Conservation (phyloP, 2,888 invertebrate genomes). For the Cynaeus angustus region DNA sequence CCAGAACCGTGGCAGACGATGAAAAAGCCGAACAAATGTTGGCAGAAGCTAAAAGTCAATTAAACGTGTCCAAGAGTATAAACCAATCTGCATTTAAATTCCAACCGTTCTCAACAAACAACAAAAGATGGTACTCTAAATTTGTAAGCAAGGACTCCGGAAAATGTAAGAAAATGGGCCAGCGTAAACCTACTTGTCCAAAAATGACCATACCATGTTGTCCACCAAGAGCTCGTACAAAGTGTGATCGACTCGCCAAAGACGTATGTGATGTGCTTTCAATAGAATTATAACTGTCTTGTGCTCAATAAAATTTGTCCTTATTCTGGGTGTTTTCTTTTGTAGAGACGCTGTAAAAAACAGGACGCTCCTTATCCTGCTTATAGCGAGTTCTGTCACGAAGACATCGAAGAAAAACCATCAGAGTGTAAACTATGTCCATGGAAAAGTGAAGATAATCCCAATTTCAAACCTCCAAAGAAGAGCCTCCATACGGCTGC, state of each 20-base stretch:
- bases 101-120: constrained; percentile 17
- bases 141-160: constrained; percentile 21
- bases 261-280: constrained; percentile 45
- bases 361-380: constrained; percentile 61
- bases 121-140: constrained; percentile 21
- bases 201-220: constrained; percentile 26
- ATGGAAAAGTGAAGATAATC: constrained; percentile 58
- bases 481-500: constrained; percentile 53
- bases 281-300: constrained; percentile 39
- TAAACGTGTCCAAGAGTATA: background rate
- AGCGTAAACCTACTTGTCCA: constrained; percentile 16
- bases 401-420: constrained; percentile 55
- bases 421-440: constrained; percentile 61
- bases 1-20: constrained; percentile 67
- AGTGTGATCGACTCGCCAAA: constrained; percentile 25
- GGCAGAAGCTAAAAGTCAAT: constrained; percentile 59
- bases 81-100: background rate
- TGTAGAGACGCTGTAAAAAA: constrained; percentile 56
- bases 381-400: constrained; percentile 62
- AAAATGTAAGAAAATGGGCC: constrained; percentile 42
- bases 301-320: constrained; percentile 38
- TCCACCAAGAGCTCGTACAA: constrained; percentile 11
- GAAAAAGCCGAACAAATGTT: constrained; percentile 69
- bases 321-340: constrained; percentile 24
- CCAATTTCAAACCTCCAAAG: constrained; percentile 58